Evolutionary conservation across 2,888 invertebrate genomes (phyloP).

Genomic region (Zonitis immaculata): DNA sequence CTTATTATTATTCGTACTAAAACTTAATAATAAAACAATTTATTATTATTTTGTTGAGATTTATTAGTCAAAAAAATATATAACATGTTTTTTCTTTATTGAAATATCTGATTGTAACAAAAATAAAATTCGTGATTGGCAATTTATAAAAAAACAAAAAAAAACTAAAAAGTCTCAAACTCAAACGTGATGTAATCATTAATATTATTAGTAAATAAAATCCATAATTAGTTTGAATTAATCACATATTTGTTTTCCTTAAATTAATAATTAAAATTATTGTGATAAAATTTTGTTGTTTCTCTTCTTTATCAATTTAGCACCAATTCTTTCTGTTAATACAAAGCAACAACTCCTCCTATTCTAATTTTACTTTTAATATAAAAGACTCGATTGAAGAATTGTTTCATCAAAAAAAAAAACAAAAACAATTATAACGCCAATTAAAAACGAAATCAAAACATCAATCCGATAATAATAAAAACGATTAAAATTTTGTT

Average conservation of each 20-base stretch:
- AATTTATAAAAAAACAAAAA: too few relatives aligned
- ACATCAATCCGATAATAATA: too few relatives aligned
- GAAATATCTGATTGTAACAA: background rate
- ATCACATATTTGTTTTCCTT: background rate
- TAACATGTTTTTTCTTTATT: background rate
- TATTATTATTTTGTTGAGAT: background rate
- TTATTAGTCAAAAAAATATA: conserved; percentile 5
- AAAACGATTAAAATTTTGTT: conserved; percentile 1
- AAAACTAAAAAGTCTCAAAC: background rate
- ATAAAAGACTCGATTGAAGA: conserved; percentile 16
- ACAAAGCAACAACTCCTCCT: conserved; percentile 10
- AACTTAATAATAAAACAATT: background rate
- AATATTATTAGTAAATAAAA: too few relatives aligned
- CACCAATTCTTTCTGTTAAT: background rate
- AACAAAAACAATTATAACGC: conserved; percentile 16
- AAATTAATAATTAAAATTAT: background rate
- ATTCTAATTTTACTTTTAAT: conserved; percentile 18
- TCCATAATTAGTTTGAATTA: background rate
- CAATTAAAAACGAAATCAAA: conserved; percentile 10
- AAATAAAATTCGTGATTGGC: background rate
- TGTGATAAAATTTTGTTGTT: background rate
- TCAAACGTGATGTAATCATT: background rate
- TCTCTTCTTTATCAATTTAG: background rate
- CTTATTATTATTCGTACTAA: background rate
- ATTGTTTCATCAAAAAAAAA: conserved; percentile 4